Percentiles rank a stretch among this genome's conserved stretches.
Conservation (phyloP, 2,797 vertebrate genomes). For the Myotis myotis region DNA sequence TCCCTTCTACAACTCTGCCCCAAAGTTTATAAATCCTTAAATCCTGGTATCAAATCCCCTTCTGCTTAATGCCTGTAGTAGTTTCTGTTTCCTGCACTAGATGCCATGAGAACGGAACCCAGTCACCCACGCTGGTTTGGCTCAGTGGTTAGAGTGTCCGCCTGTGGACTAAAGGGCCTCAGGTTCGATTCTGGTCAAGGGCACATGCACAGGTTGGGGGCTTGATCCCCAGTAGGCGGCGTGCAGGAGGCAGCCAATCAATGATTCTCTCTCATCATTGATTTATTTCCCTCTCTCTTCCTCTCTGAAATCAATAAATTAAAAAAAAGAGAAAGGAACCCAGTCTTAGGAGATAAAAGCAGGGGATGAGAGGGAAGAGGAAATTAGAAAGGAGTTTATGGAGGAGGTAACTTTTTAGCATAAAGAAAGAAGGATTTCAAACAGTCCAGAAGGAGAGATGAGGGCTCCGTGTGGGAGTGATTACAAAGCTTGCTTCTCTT, state of each 20-base stretch:
- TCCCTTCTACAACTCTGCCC: neutral
- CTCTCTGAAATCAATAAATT: too few relatives aligned
- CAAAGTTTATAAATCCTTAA: neutral
- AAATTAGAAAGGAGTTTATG: neutral
- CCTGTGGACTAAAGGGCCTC: too few relatives aligned
- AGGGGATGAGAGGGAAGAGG: neutral
- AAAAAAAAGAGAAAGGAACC: too few relatives aligned
- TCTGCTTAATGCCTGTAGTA: neutral
- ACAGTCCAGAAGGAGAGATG: neutral
- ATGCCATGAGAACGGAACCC: neutral
- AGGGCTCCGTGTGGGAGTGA: neutral
- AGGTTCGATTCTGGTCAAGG: too few relatives aligned
- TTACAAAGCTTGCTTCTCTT: slow-evolving; percentile 6
- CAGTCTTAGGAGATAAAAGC: neutral
- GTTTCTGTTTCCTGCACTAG: slow-evolving; percentile 26
- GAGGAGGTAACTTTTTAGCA: neutral
- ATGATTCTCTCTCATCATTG: too few relatives aligned
- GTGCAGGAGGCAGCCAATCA: too few relatives aligned
- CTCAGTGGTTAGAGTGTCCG: too few relatives aligned
- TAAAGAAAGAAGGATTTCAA: slow-evolving; percentile 8
- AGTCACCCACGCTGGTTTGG: too few relatives aligned
- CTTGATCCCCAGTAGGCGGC: too few relatives aligned
- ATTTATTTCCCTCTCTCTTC: too few relatives aligned
- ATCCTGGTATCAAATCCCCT: slow-evolving; percentile 1
- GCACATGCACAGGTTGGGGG: too few relatives aligned